Evolutionary conservation across 2,888 invertebrate genomes (phyloP), one percentile per base, ranked within the genome.

Genomic region (Fragum sueziense): DNA sequence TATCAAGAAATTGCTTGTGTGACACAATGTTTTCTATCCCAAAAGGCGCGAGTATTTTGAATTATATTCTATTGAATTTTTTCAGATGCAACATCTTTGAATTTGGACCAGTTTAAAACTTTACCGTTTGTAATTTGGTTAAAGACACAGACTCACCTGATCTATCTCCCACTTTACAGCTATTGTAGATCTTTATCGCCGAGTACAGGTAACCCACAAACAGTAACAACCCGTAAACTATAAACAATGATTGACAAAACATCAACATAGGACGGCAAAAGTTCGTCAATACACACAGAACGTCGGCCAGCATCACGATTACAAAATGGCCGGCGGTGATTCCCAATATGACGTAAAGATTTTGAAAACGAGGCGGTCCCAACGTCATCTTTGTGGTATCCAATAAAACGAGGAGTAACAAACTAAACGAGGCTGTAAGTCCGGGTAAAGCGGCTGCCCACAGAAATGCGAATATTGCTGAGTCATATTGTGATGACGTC

Each of bases 381-480:
- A 89, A 75, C 14, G 87, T 84, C 87, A 89, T 87, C 68, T 87
- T 89, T 7, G 90, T 90, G 0, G 89, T 88, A 69, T 90, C 90
- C 47, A 90, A 70, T 11, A 90, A 81, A 31, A 88, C 88, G n/a
- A 89, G 80, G 9, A 90, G 75, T 27, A 90, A 74, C 0, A 89
- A 82, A 51, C 86, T 87, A 74, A 88, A 89, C 0, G 88, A 85
- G 0, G 89, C 88, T 0, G 88, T 88, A 11, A 90, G 76, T 11
- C 87, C 88, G 7, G 90, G 90, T 3, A 87, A 70, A 9, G 87
- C 86, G 11, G 87, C 22, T 17, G 88, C 85, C 88, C 89, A 90
- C 7, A 90, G 27, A 31, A 87, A 67, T n/a, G 80, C 69, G 17
- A 82, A 80, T 17, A 65, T 72, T 0, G 81, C n/a, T 31, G 76